Evolutionary conservation across 1,140 invertebrate genomes (phyloP), one percentile per base, ranked within the genome.

Genomic region (Temnothorax curvispinosus): DNA sequence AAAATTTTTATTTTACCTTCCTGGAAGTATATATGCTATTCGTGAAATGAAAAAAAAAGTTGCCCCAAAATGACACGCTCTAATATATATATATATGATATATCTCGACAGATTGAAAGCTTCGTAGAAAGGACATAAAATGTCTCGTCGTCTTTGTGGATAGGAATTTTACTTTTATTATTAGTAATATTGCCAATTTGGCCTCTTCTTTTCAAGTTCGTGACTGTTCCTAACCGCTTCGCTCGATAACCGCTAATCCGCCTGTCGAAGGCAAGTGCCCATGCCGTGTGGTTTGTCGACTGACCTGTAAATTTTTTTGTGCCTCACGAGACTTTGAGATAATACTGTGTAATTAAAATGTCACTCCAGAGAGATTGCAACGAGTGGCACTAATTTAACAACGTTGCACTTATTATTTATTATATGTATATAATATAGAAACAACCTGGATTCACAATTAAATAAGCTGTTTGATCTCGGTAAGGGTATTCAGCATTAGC

Each of bases 111-210:
- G 7, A 74, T 21, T 35, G 52, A 72, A 74, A 74, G 27, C 18
- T 27, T 78, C n/a, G 47, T 11, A 21, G 44, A 3, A 47, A 60
- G 47, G 21, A 35, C 52, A 47, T 47, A 65, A 44, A 64, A 76
- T 84, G 87, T 87, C 90, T 91, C 90, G 89, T 91, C 81, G 86
- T 91, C 90, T 91, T 64, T 67, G 62, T 89, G 60, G 27, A 88
- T 65, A 71, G 35, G n/a, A 58, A 86, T 27, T 71, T 65, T 85
- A 15, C n/a, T 86, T 72, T 72, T 77, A 52, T 69, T 80, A 58
- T 71, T 54, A 52, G 9, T 32, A 27, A 27, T 27, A 85, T n/a
- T 82, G 38, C 65, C 69, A 41, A 85, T 91, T 91, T 89, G 74
- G 56, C 86, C 72, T 89, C 71, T 90, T 85, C 77, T 91, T 87